These are phyloP conservation scores for Castor canadensis DNA, from an alignment of 2,113 vertebrate genomes.

Conservation along the genomic window DNA sequence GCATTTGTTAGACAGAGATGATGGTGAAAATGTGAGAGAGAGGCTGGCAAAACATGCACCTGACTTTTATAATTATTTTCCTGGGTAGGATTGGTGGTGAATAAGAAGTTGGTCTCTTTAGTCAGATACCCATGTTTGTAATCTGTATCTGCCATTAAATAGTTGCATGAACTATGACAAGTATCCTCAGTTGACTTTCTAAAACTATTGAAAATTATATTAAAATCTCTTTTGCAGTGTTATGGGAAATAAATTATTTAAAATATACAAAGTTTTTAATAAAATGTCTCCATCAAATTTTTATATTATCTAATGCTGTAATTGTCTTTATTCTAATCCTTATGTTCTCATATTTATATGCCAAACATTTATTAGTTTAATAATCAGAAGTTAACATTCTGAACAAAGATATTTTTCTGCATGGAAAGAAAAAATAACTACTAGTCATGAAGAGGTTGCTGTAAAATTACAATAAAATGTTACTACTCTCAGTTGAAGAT, in stretches of 20 bases:
- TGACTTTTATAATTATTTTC: not conserved
- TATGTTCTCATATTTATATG: not conserved
- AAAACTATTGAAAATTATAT: not conserved
- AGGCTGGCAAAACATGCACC: not conserved
- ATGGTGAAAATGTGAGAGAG: not conserved
- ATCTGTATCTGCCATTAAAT: not conserved
- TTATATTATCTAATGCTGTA: not conserved
- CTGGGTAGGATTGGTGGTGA: not conserved
- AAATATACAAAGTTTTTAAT: not conserved
- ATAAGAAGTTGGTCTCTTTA: not conserved
- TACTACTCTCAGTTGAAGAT: not conserved
- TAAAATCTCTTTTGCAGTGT: not conserved
- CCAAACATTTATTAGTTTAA: not conserved
- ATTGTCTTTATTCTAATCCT: not conserved
- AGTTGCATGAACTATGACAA: not conserved
- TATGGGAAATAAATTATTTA: constrained; percentile 9
- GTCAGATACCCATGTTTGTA: not conserved
- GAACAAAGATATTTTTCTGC: not conserved
- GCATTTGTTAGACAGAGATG: not conserved
- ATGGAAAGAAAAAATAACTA: not conserved
- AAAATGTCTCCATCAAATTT: not conserved
- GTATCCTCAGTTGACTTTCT: not conserved
- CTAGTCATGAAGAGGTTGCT: not conserved
- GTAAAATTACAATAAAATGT: not conserved
- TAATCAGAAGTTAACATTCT: constrained; percentile 6